Evolutionary conservation across 2,113 vertebrate species (phyloP), one percentile per base, ranked within the genome.

Genomic region (Actenoides hombroni): DNA sequence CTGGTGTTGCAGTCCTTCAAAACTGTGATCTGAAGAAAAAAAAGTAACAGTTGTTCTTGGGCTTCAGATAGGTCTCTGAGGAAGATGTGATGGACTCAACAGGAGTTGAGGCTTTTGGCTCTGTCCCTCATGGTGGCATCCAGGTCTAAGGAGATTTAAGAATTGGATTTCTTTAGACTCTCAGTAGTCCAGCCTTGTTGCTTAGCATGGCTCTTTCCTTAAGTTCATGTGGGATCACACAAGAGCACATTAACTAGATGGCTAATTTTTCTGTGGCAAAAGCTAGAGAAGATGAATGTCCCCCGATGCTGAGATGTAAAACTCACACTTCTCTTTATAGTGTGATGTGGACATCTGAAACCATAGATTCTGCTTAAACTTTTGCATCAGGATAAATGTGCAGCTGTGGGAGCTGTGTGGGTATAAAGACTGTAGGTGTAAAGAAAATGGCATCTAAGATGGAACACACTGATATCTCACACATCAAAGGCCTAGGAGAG

Each of bases 21-120:
- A 84, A 60, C 10, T 16, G 3, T 46, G n/a, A 60, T 46, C 18
- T 54, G 51, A 33, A 60, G 16, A 26, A 51, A 67, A 33, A 33
- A 53, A 53, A 26, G 25, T 11, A 26, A 19, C 2, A 25, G 37
- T 16, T 57, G 23, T 44, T 65, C 24, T 49, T 86, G 68, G 31
- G 26, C 44, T 65, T 67, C 44, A 33, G 11, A n/a, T 13, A 53
- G 44, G 63, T n/a, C 40, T 86, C 49, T 51, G 63, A 63, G 29
- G 8, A 23, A 64, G 78, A 39, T 0, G 0, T 24, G 56, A 31
- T 44, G 44, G 26, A 11, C 39, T 57, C 20, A 2, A 5, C 11
- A 46, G 15, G 29, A 75, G 13, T 16, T n/a, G 67, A 42, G 18
- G 33, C 0, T 51, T 85, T 64, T 73, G 61, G 11, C 24, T 83